Evolutionary conservation across 35 echinoderm and acorn worm genomes (phyloP).

Genomic region (Ophiothrix spiculata): DNA sequence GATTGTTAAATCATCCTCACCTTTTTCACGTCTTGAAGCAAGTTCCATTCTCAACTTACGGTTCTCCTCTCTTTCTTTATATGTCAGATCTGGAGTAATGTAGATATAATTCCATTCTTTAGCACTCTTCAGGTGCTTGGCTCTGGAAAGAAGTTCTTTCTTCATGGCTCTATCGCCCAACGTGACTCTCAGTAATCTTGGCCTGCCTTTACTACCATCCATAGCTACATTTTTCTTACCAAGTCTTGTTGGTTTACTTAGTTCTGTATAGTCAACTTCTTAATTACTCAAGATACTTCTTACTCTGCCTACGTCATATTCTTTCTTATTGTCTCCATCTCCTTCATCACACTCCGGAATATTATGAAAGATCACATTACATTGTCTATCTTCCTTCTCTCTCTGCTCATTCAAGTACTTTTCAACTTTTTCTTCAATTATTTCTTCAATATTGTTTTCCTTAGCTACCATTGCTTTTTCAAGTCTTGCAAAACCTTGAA

Average conservation of each 20-base stretch:
- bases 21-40: background rate
- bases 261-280: background rate
- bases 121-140: slow-evolving; percentile 1
- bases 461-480: background rate
- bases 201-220: background rate
- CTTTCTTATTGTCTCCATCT: background rate
- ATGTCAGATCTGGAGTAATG: slow-evolving; percentile 19
- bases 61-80: slow-evolving; percentile 8
- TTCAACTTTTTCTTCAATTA: slow-evolving; percentile 1
- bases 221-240: background rate
- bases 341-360: slow-evolving; percentile 11
- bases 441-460: slow-evolving; percentile 11
- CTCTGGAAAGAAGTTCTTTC: background rate
- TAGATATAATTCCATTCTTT: slow-evolving; percentile 5
- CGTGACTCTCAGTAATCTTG: slow-evolving; percentile 1
- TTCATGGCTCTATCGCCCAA: background rate
- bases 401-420: background rate
- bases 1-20: slow-evolving; percentile 16
- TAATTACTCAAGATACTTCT: background rate
- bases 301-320: background rate
- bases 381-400: background rate
- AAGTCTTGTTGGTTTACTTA: too few species aligned
- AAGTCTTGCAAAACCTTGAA: background rate
- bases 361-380: background rate
- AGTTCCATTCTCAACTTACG: slow-evolving; percentile 25